Percentiles rank a stretch among this genome's conserved stretches.
These are phyloP conservation scores for Callyntrura guangdongensis DNA, from an alignment of 2,888 invertebrate genomes.

Conservation along the genomic window DNA sequence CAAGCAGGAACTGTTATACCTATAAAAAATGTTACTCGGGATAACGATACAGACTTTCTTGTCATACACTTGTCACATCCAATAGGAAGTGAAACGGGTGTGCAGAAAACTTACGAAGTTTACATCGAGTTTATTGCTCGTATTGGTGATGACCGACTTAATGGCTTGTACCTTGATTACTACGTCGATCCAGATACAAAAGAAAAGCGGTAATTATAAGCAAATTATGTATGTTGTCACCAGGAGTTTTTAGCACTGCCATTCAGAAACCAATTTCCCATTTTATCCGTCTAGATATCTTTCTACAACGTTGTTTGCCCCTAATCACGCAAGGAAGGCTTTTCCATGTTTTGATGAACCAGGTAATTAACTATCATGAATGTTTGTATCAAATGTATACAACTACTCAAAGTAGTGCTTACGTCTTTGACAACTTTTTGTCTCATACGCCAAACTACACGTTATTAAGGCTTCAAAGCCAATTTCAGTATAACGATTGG, in stretches of 20 bases:
- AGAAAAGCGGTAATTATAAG: constrained; percentile 58
- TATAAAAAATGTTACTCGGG: constrained; percentile 39
- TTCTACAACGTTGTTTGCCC: constrained; percentile 79
- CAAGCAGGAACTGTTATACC: neutral
- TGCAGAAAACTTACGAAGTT: neutral
- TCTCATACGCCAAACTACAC: too few species aligned
- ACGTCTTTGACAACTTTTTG: neutral
- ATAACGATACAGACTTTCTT: constrained; percentile 75
- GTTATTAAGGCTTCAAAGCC: constrained; percentile 59
- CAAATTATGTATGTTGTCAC: too few species aligned
- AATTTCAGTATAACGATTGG: constrained; percentile 74
- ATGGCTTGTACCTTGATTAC: constrained; percentile 78
- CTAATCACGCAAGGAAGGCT: constrained; percentile 76
- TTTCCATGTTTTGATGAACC: constrained; percentile 76
- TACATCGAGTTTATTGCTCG: constrained; percentile 68
- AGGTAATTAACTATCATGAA: constrained; percentile 16
- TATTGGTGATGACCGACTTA: constrained; percentile 74
- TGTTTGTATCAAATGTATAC: too few species aligned
- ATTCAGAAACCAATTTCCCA: too few species aligned
- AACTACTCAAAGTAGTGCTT: neutral
- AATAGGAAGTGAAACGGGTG: neutral
- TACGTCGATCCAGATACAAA: constrained; percentile 68
- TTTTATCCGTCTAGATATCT: constrained; percentile 49
- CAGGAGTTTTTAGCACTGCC: too few species aligned
- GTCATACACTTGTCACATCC: constrained; percentile 26